Conservation (phyloP, 2,113 vertebrate species). For the chimpanzee (Pan troglodytes) region NHGRI_mPanTro3-v2.1_pri NC_072416.2:52897501-52898000, state of each 20-base stretch:
- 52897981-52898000: neutral
- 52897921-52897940: neutral
- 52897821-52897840: neutral
- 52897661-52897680: neutral
- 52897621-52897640: neutral
- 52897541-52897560: rapidly evolving
- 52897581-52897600: neutral
- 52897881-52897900: neutral
- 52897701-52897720: neutral
- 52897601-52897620: neutral
- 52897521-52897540: neutral
- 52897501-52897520: too few relatives aligned
- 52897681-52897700: neutral
- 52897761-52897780: neutral
- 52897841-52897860: neutral
- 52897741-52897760: neutral
- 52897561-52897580: too few relatives aligned
- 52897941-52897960: neutral
- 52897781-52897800: neutral
- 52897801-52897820: neutral
- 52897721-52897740: neutral
- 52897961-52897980: neutral
- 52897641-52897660: neutral
- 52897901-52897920: neutral
- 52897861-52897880: neutral